A percentile compares a stretch with the other conserved stretches of the same genome.
These are phyloP conservation scores for Pilophorus perplexus DNA, from an alignment of 2,888 invertebrate genomes.

Conservation along the genomic window DNA sequence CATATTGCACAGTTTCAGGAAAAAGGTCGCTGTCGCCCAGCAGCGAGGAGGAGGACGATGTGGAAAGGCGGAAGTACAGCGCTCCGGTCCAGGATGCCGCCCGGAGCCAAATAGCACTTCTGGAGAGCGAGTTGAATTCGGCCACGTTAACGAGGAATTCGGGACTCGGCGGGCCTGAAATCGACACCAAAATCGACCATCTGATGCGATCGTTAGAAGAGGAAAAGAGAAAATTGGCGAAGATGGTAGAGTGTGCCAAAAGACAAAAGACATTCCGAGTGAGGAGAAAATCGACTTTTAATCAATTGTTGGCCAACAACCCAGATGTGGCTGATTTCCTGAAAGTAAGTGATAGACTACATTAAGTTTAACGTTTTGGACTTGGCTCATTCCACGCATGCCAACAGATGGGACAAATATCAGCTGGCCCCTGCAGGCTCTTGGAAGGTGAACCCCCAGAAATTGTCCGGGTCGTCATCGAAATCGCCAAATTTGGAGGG, in stretches of 20 bases:
- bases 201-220: neutral
- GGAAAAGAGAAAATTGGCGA: conserved; percentile 6
- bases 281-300: conserved; percentile 35
- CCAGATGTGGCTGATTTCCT: no score
- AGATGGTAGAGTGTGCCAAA: conserved; percentile 10
- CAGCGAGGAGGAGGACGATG: conserved; percentile 13
- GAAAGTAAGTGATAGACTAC: no score
- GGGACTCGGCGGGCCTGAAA: conserved; percentile 12
- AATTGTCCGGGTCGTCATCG: conserved; percentile 49
- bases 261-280: conserved; percentile 35
- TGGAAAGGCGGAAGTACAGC: neutral
- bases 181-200: conserved; percentile 49
- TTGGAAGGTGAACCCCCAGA: conserved; percentile 44
- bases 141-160: conserved; percentile 13
- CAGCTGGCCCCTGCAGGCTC: neutral
- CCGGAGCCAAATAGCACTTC: conserved; percentile 5
- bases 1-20: neutral
- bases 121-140: conserved; percentile 19
- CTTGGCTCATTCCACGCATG: neutral
- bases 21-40: neutral
- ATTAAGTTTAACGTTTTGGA: neutral
- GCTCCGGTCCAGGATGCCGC: conserved; percentile 9
- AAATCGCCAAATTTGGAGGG: conserved; percentile 50
- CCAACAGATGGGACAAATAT: no score
- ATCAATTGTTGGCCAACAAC: neutral